phyloP scores from a whole-genome alignment of 2,888 invertebrate species.

The Eupithecia subumbrata region DNA sequence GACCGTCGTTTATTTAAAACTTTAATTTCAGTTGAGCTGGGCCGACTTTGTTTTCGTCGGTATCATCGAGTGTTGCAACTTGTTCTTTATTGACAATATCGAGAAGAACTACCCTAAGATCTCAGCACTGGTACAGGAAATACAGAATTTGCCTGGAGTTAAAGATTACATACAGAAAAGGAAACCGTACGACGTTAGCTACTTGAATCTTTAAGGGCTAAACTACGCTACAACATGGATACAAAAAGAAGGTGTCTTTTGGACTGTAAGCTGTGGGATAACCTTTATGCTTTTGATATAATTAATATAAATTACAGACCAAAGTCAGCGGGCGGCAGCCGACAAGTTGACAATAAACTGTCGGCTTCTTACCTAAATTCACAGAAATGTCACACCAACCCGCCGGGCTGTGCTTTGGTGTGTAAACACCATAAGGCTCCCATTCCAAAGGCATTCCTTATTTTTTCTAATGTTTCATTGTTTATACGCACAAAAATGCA shows the following conservation, averaged over 20 bases:
- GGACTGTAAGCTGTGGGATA: background rate
- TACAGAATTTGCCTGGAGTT: constrained; percentile 63
- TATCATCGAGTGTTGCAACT: constrained; percentile 62
- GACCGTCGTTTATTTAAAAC: background rate
- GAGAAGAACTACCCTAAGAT: constrained; percentile 66
- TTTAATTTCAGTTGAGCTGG: constrained; percentile 64
- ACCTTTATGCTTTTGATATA: too few relatives aligned
- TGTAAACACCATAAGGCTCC: too few relatives aligned
- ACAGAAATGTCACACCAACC: background rate
- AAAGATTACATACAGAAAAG: constrained; percentile 67
- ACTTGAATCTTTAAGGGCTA: background rate
- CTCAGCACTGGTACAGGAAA: constrained; percentile 53
- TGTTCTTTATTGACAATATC: constrained; percentile 57
- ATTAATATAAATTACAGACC: background rate
- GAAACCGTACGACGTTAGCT: constrained; percentile 48
- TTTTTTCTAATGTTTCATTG: too few relatives aligned
- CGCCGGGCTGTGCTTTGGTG: background rate
- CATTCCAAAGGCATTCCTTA: too few relatives aligned
- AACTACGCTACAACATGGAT: background rate
- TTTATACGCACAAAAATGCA: too few relatives aligned
- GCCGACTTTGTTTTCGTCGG: constrained; percentile 71
- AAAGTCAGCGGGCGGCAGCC: background rate
- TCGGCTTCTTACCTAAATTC: background rate
- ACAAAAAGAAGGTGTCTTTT: background rate
- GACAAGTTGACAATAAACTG: background rate